Evolutionary conservation across 2,888 invertebrate genomes (phyloP).

Genomic region (Diarsia rubi): DNA sequence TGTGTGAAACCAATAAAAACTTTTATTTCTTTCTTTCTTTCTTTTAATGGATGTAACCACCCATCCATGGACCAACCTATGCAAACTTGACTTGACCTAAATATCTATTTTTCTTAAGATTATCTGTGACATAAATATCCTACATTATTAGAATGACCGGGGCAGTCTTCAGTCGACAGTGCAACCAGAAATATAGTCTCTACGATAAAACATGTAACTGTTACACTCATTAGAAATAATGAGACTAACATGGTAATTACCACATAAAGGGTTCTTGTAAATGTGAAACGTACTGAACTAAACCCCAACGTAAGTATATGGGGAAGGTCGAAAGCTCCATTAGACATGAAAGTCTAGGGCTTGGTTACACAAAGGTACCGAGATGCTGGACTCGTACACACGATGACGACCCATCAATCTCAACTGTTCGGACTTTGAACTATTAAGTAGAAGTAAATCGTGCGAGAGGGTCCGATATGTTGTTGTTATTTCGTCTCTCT

Average conservation of each 20-base stretch:
- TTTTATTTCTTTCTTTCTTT: no score
- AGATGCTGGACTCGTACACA: no score
- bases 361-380: neutral
- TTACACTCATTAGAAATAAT: constrained; percentile 15
- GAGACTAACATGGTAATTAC: neutral
- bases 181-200: neutral
- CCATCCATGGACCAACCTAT: neutral
- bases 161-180: neutral
- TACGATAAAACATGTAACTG: constrained; percentile 3
- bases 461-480: no score
- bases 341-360: neutral
- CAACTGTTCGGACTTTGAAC: no score
- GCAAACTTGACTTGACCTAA: neutral
- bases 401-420: no score
- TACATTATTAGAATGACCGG: no score
- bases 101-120: neutral
- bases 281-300: neutral
- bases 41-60: no score
- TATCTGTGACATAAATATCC: no score
- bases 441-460: no score
- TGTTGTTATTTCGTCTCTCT: no score
- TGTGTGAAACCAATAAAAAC: no score
- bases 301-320: neutral
- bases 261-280: neutral
- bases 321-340: neutral